Evolutionary conservation across 2,888 invertebrate genomes (phyloP).

Genomic region (Dynastes grantii): DNA sequence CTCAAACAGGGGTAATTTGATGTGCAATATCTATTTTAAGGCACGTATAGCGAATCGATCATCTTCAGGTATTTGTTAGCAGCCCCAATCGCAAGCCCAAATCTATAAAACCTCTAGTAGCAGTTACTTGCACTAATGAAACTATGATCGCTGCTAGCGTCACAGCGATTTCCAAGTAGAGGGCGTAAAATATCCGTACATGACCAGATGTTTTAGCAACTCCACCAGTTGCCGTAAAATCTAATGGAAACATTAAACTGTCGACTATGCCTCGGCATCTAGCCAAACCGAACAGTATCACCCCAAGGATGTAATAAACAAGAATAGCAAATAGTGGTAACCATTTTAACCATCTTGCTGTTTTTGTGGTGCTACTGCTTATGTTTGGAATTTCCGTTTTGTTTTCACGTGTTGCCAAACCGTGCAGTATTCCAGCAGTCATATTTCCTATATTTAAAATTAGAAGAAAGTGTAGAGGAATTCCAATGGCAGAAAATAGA

Average conservation of each 20-base stretch:
- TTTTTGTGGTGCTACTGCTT: constrained; percentile 37
- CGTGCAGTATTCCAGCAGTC: constrained; percentile 71
- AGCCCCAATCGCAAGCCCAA: constrained; percentile 73
- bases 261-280: constrained; percentile 72
- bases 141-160: constrained; percentile 76
- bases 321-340: constrained; percentile 70
- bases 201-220: constrained; percentile 75
- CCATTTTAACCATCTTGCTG: constrained; percentile 66
- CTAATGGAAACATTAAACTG: constrained; percentile 78
- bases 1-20: constrained; percentile 33
- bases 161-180: constrained; percentile 81
- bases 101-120: constrained; percentile 73
- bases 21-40: constrained; percentile 48
- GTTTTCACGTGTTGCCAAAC: constrained; percentile 65
- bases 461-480: constrained; percentile 79
- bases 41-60: constrained; percentile 32
- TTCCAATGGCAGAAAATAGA: constrained; percentile 78
- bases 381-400: constrained; percentile 61
- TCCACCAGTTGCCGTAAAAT: constrained; percentile 81
- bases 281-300: constrained; percentile 76
- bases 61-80: constrained; percentile 71
- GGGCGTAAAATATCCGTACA: constrained; percentile 77
- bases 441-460: constrained; percentile 74
- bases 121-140: constrained; percentile 75
- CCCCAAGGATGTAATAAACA: constrained; percentile 76